Percentiles rank a stretch among this genome's conserved stretches.
phyloP scores from a whole-genome alignment of 1,140 invertebrate genomes.

The Lordiphosa clarofinis region DNA sequence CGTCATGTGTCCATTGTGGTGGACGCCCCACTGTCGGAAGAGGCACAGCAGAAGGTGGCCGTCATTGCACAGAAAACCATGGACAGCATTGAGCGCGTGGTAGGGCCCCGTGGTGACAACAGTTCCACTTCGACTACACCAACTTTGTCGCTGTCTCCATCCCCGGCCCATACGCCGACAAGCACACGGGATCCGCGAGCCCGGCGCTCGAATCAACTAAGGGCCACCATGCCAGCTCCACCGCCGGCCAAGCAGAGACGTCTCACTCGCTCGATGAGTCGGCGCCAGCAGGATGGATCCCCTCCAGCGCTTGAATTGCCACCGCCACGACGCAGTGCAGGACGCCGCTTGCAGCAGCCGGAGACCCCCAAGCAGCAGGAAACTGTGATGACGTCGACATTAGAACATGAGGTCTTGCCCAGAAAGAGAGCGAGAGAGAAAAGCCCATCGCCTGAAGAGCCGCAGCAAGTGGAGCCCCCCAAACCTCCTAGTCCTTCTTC shows the following conservation, averaged over 20 bases:
- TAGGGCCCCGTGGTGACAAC: slow-evolving; percentile 22
- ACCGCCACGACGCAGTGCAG: slow-evolving; percentile 1
- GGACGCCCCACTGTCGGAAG: slow-evolving; percentile 39
- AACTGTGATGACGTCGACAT: no score
- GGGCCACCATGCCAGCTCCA: slow-evolving; percentile 53
- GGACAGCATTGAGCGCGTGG: slow-evolving; percentile 49
- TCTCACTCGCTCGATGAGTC: slow-evolving; percentile 43
- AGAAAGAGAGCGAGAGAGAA: neutral
- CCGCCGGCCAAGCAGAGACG: slow-evolving; percentile 39
- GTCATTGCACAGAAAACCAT: slow-evolving; percentile 43
- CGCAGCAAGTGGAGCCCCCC: neutral
- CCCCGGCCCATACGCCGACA: neutral
- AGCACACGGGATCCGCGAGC: slow-evolving; percentile 82
- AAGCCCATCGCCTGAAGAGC: neutral
- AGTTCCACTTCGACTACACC: slow-evolving; percentile 8
- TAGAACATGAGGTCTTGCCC: no score
- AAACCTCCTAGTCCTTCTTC: neutral
- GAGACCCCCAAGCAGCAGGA: no score
- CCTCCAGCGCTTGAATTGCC: neutral
- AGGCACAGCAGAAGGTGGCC: slow-evolving; percentile 33
- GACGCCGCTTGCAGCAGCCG: slow-evolving; percentile 4
- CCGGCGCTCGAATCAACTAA: slow-evolving; percentile 35
- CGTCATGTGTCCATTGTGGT: slow-evolving; percentile 59
- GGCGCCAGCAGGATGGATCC: slow-evolving; percentile 21
- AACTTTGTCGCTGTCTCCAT: no score